Percentiles rank a stretch among this genome's conserved stretches.
These are phyloP conservation scores for Drosophila paramelanica DNA, from an alignment of 2,888 invertebrate species.

Conservation along the genomic window DNA sequence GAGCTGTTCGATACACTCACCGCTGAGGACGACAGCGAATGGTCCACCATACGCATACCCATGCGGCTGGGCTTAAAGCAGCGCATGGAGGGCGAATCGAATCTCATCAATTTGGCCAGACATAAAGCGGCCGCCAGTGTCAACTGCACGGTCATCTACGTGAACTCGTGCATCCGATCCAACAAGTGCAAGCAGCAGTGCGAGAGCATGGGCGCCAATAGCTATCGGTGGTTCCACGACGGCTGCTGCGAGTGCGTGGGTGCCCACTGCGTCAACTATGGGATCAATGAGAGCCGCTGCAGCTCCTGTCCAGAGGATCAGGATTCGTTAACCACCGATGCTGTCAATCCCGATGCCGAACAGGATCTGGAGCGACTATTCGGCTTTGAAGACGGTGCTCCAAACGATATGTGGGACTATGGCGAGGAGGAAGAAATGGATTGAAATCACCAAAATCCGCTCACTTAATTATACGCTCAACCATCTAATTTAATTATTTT, in stretches of 20 bases:
- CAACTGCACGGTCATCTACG: slow-evolving; percentile 83
- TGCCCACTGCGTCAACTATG: slow-evolving; percentile 93
- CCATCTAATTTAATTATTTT: not conserved
- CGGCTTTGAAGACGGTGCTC: slow-evolving; percentile 78
- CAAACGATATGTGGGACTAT: slow-evolving; percentile 87
- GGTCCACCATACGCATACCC: slow-evolving; percentile 80
- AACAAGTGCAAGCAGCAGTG: slow-evolving; percentile 82
- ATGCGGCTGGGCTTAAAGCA: slow-evolving; percentile 68
- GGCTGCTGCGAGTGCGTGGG: slow-evolving; percentile 97
- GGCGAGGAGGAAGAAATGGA: slow-evolving; percentile 85
- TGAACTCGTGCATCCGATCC: slow-evolving; percentile 78
- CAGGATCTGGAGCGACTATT: slow-evolving; percentile 81
- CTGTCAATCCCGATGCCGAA: slow-evolving; percentile 43
- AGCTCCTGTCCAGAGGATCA: slow-evolving; percentile 86
- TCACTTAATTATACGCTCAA: slow-evolving; percentile 7
- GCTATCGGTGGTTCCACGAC: slow-evolving; percentile 96
- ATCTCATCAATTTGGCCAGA: not conserved
- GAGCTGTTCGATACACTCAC: slow-evolving; percentile 93
- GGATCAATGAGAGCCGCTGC: slow-evolving; percentile 93
- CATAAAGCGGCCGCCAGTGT: slow-evolving; percentile 42
- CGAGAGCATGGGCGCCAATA: slow-evolving; percentile 83
- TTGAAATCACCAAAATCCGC: slow-evolving; percentile 5
- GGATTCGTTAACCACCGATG: slow-evolving; percentile 84
- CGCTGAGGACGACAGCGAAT: slow-evolving; percentile 86
- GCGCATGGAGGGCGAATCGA: slow-evolving; percentile 38